Conservation (phyloP, 2,113 vertebrate genomes). For the Crocuta crocuta region DNA sequence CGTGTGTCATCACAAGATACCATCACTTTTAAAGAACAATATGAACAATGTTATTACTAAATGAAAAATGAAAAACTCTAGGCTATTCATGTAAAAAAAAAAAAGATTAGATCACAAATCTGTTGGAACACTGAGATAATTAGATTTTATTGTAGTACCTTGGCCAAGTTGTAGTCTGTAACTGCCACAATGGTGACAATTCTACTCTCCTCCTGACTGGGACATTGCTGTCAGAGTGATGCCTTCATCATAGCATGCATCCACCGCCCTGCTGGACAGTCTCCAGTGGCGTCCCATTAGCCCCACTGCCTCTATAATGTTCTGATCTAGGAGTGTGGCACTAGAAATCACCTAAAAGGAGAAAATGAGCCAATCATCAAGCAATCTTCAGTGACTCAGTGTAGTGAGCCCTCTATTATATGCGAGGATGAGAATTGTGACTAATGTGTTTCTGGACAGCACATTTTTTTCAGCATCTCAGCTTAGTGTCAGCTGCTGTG, state of each 20-base stretch:
- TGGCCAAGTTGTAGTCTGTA: conserved; percentile 41
- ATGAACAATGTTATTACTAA: conserved; percentile 73
- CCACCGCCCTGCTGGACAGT: background rate
- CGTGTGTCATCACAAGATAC: conserved; percentile 72
- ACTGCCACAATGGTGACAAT: conserved; percentile 54
- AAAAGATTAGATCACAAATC: conserved; percentile 75
- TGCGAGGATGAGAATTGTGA: background rate
- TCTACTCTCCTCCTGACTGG: conserved; percentile 72
- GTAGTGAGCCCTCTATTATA: background rate
- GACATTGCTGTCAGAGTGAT: conserved; percentile 13
- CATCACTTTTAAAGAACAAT: conserved; percentile 75
- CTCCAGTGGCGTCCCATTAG: conserved; percentile 56
- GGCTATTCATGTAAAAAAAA: conserved; percentile 61
- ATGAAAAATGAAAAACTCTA: conserved; percentile 76
- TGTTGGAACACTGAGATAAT: conserved; percentile 75
- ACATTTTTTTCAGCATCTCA: background rate
- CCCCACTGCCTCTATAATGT: conserved; percentile 77
- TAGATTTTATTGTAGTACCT: conserved; percentile 76
- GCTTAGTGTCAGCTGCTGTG: background rate
- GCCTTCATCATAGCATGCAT: conserved; percentile 53
- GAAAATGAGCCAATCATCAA: conserved; percentile 35
- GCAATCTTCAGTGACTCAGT: background rate
- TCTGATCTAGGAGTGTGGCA: conserved; percentile 45
- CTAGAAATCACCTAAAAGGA: conserved; percentile 29
- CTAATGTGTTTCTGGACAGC: background rate